Percentiles rank a stretch among this genome's conserved stretches.
Evolutionary conservation across 1,140 invertebrate species (phyloP).

Genomic region (Drosophila bifasciata): DNA sequence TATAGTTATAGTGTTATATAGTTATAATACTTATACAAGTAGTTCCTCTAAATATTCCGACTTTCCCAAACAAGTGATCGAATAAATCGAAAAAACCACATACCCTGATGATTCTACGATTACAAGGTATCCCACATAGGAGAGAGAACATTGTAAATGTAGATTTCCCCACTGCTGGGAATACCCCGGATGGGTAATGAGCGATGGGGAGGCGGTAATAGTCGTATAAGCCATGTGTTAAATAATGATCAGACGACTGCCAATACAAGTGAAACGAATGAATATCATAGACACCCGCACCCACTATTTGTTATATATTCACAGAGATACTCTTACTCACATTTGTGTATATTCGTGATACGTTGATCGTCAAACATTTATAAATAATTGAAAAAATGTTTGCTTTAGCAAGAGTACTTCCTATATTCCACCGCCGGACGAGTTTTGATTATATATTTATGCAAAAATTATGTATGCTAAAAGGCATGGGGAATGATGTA

Average conservation of each 20-base stretch:
- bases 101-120: no score
- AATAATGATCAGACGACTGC: slow-evolving; percentile 30
- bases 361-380: slow-evolving; percentile 51
- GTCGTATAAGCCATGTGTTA: slow-evolving; percentile 10
- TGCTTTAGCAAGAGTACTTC: slow-evolving; percentile 31
- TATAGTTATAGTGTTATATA: no score
- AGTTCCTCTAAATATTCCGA: no score
- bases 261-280: slow-evolving; percentile 2
- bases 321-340: background rate
- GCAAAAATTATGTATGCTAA: slow-evolving; percentile 37
- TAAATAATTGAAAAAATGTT: slow-evolving; percentile 33
- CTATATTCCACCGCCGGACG: slow-evolving; percentile 16
- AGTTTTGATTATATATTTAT: slow-evolving; percentile 37
- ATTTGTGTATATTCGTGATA: slow-evolving; percentile 34
- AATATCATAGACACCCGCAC: slow-evolving; percentile 29
- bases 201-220: no score
- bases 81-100: no score
- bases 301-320: slow-evolving; percentile 36
- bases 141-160: background rate
- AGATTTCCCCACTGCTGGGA: slow-evolving; percentile 4
- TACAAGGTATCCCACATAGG: background rate
- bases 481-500: slow-evolving; percentile 33
- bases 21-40: no score
- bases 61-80: no score
- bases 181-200: slow-evolving; percentile 5